A percentile compares a stretch with the other conserved stretches of the same genome.
phyloP scores from a whole-genome alignment of 2,113 vertebrate genomes.

The Tympanuchus pallidicinctus region DNA sequence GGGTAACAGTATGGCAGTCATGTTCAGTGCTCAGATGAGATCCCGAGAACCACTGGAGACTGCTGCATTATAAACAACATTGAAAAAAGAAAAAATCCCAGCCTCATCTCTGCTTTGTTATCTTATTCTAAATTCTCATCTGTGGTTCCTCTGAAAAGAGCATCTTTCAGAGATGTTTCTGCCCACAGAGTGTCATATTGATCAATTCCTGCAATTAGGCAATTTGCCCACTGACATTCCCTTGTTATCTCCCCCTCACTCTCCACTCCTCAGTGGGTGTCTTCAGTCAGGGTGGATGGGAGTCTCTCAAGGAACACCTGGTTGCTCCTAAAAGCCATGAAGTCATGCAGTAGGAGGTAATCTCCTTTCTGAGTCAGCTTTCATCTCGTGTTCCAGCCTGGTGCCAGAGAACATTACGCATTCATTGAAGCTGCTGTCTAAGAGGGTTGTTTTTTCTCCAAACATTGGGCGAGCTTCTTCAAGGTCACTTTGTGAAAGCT shows the following conservation, averaged over 20 bases:
- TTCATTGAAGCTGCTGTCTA: background rate
- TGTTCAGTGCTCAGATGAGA: background rate
- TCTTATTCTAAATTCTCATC: background rate
- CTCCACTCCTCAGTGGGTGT: background rate
- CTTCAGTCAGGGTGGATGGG: background rate
- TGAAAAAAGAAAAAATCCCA: background rate
- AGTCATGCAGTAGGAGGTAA: background rate
- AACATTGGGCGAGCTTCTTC: background rate
- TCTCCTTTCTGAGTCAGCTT: background rate
- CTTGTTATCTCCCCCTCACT: background rate
- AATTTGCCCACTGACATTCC: background rate
- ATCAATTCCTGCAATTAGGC: background rate
- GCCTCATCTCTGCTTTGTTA: background rate
- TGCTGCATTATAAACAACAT: background rate
- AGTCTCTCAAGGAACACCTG: background rate
- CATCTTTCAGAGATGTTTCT: background rate
- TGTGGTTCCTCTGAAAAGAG: conserved; percentile 18
- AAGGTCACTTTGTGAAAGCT: background rate
- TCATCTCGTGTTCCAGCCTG: background rate
- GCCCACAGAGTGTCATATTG: background rate
- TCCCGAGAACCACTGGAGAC: background rate
- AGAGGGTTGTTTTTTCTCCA: background rate
- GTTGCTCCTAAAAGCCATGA: background rate
- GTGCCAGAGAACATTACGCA: background rate
- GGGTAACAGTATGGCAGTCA: background rate